Evolutionary conservation across 1,140 invertebrate genomes (phyloP), one percentile per base, ranked within the genome.

Genomic region (Hylaeus anthracinus): DNA sequence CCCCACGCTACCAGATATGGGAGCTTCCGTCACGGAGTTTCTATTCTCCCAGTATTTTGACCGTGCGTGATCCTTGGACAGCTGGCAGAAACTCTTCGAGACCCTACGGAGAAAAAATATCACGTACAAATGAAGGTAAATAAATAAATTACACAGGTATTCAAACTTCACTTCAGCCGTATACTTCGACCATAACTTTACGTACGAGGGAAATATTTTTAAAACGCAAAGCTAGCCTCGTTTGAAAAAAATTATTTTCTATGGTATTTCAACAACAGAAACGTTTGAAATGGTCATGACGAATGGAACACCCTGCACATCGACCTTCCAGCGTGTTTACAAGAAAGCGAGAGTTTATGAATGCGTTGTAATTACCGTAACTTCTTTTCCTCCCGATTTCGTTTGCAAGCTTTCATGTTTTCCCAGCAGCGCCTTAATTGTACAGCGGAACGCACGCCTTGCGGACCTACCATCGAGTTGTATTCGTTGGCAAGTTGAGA

Each of bases 321-420:
- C 3, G 26, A 71, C 26, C 39, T 55, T 55, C 67, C 37, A 6
- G 37, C 67, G 51, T 37, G 55, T 55, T 41, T 69, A 51, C 5
- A 6, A 12, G 12, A 0, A 2, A 0, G 26, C 3, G 51, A 43
- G 15, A 43, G 2, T 1, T 43, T 5, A 39, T 51, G 5, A n/a
- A 43, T 37, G 12, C 61, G 56, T 66, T 41, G 26, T 55, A 37
- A 41, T 87, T 86, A 88, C 87, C 86, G 74, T 1, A 79, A 64
- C 45, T 79, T 86, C 10, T 81, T 86, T 43, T 88, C 84, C 26
- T 88, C 87, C 1, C 86, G 84, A 82, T 86, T 86, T 43, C 85
- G 85, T 77, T 90, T 90, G 45, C 88, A 89, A 5, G 87, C 87
- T 65, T 90, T 90, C 89, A 90, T 90, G 63, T 90, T 90, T 74